Percentiles rank a stretch among this genome's conserved stretches.
phyloP scores from a whole-genome alignment of 2,888 invertebrate genomes.

The Terebella lapidaria region DNA sequence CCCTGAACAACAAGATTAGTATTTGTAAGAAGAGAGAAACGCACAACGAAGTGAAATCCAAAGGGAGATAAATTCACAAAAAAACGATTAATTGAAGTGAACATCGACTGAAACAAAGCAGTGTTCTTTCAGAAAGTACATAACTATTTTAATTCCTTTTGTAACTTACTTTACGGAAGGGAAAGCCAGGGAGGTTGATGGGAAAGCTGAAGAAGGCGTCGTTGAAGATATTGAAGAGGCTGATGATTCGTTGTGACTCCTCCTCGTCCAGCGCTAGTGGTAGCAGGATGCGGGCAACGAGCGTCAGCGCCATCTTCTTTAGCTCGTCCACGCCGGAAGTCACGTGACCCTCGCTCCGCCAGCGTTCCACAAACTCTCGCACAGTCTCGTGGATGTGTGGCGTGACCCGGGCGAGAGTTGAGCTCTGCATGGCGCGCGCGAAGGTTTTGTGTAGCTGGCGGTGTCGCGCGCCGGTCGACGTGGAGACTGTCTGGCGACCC shows the following conservation, averaged over 20 bases:
- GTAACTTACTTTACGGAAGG: conserved; percentile 5
- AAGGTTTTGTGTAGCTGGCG: conserved; percentile 3
- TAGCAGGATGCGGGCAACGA: conserved; percentile 4
- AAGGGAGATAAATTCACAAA: no score
- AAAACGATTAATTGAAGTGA: neutral
- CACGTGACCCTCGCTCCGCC: neutral
- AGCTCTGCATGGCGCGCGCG: neutral
- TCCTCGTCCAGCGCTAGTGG: neutral
- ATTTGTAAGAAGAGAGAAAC: no score
- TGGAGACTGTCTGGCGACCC: conserved; percentile 8
- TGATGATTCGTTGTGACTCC: neutral
- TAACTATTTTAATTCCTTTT: neutral
- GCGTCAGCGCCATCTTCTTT: neutral
- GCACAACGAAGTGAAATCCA: no score
- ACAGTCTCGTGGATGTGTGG: neutral
- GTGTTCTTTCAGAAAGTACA: neutral
- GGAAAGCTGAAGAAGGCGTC: conserved; percentile 1
- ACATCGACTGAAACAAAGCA: neutral
- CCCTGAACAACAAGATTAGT: no score
- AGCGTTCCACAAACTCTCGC: neutral
- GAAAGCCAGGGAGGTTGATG: conserved; percentile 2
- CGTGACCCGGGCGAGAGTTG: neutral
- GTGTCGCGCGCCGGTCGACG: conserved; percentile 4
- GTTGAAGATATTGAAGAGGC: neutral
- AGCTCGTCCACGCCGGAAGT: neutral